Conservation (phyloP, 2,797 vertebrate species). For the Sebastes taczanowskii region DNA sequence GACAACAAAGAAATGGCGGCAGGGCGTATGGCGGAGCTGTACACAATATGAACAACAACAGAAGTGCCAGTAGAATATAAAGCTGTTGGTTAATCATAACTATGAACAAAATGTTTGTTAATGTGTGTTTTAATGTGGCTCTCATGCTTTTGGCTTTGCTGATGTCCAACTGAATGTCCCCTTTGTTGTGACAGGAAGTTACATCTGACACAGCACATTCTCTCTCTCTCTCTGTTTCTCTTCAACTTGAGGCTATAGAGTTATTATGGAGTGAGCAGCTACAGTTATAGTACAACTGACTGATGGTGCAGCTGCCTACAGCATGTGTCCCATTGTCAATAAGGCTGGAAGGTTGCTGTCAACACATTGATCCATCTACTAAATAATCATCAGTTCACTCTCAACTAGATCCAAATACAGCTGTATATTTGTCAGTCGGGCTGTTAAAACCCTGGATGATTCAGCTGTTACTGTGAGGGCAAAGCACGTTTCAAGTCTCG, state of each 20-base stretch:
- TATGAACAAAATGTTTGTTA: neutral
- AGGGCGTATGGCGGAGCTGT: neutral
- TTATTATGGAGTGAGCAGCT: neutral
- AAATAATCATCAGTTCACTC: neutral
- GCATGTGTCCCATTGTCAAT: neutral
- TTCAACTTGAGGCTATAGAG: neutral
- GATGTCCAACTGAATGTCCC: neutral
- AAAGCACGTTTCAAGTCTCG: too few relatives aligned
- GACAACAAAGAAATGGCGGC: neutral
- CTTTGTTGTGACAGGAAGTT: slow-evolving; percentile 44
- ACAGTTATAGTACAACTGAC: neutral
- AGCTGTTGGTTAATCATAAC: neutral
- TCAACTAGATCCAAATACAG: neutral
- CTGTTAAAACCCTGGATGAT: too few relatives aligned
- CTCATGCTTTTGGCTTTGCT: neutral
- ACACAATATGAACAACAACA: neutral
- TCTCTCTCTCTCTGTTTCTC: neutral
- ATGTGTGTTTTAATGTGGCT: neutral
- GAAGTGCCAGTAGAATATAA: neutral
- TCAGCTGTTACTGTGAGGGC: too few relatives aligned
- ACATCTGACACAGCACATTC: slow-evolving; percentile 15
- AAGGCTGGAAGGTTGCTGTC: too few relatives aligned
- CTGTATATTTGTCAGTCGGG: neutral
- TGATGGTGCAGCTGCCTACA: neutral
- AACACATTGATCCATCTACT: neutral